A percentile compares a stretch with the other conserved stretches of the same genome.
phyloP scores from a whole-genome alignment of 2,888 invertebrate species.

The Anagyrus pseudococci region DNA sequence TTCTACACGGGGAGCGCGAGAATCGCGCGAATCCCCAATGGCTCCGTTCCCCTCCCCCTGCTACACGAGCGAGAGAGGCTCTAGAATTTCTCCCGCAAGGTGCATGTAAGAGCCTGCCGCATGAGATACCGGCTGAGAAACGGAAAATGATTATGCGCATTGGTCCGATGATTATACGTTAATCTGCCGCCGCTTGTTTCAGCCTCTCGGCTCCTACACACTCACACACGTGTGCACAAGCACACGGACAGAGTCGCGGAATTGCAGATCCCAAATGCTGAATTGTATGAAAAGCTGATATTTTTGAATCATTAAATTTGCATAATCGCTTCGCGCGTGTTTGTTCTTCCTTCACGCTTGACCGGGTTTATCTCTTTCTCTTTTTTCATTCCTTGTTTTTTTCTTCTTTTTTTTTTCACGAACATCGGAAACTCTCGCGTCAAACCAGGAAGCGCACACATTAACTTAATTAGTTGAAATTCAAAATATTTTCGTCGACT shows the following conservation, averaged over 20 bases:
- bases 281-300: not conserved
- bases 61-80: no score
- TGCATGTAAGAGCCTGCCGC: not conserved
- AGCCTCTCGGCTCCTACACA: not conserved
- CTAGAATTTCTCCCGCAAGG: slow-evolving; percentile 5
- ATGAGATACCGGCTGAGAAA: not conserved
- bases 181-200: not conserved
- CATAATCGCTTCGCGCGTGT: not conserved
- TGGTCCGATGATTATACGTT: not conserved
- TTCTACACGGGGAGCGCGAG: slow-evolving; percentile 3
- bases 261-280: not conserved
- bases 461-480: no score
- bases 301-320: not conserved
- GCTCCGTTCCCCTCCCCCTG: not conserved
- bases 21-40: slow-evolving; percentile 20
- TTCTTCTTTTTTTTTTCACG: no score
- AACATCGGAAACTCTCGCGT: no score
- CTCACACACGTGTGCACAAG: not conserved
- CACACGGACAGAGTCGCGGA: not conserved
- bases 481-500: no score
- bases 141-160: not conserved
- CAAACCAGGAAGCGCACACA: no score
- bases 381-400: no score
- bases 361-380: no score
- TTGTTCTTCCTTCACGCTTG: no score